Conservation (phyloP, 2,888 invertebrate species). For the Tinea pellionella region DNA sequence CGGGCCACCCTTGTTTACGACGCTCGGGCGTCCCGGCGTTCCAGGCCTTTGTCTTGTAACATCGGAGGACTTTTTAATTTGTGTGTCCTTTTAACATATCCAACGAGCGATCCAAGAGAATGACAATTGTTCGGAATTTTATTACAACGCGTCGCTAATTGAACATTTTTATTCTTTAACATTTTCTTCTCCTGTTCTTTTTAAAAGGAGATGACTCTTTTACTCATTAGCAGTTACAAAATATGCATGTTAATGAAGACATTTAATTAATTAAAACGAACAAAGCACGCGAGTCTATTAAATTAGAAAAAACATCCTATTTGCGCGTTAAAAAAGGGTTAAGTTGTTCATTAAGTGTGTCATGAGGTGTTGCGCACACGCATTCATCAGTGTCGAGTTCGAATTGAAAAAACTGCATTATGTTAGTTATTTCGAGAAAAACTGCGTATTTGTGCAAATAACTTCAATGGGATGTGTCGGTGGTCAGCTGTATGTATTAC, state of each 20-base stretch:
- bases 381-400: slow-evolving; percentile 1
- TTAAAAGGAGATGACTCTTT: background rate
- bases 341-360: slow-evolving; percentile 25
- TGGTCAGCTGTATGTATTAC: slow-evolving; percentile 13
- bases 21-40: slow-evolving; percentile 16
- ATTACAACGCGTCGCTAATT: slow-evolving; percentile 2
- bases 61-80: slow-evolving; percentile 29
- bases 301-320: background rate
- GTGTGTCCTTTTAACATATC: slow-evolving; percentile 16
- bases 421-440: slow-evolving; percentile 13
- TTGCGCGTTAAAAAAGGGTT: slow-evolving; percentile 22
- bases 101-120: slow-evolving; percentile 3
- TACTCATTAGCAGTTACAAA: background rate
- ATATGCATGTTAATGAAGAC: background rate
- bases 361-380: slow-evolving; percentile 12
- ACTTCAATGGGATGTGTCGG: background rate
- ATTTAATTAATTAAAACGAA: background rate
- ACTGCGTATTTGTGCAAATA: slow-evolving; percentile 11
- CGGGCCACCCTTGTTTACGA: slow-evolving; percentile 60
- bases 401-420: background rate
- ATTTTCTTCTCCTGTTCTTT: background rate
- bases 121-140: slow-evolving; percentile 13
- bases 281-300: background rate
- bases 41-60: slow-evolving; percentile 30
- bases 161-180: background rate